Evolutionary conservation across 1,140 invertebrate species (phyloP).

Genomic region (Cotesia glomerata): DNA sequence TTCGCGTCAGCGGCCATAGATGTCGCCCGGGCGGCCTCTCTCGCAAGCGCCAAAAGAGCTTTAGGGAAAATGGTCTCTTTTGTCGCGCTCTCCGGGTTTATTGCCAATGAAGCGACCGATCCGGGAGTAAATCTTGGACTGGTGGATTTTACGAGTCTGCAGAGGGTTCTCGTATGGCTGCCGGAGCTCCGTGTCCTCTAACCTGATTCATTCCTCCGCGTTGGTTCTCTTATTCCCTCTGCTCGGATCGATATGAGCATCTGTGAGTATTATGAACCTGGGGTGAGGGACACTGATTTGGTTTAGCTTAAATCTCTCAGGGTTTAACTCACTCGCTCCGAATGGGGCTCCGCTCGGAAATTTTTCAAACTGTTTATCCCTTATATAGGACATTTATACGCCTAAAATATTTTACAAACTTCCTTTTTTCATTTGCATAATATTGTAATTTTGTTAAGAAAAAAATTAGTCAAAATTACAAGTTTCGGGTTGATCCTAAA

Average conservation of each 20-base stretch:
- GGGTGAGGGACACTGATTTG: slow-evolving; percentile 13
- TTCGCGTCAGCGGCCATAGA: too few relatives aligned
- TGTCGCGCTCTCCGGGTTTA: slow-evolving; percentile 19
- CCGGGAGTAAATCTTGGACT: slow-evolving; percentile 28
- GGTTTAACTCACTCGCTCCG: neutral
- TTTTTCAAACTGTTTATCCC: neutral
- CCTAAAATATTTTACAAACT: too few relatives aligned
- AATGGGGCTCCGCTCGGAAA: neutral
- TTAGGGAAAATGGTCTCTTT: neutral
- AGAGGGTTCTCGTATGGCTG: neutral
- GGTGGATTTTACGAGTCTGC: slow-evolving; percentile 26
- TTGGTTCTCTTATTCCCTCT: neutral
- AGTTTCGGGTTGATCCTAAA: too few relatives aligned
- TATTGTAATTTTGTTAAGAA: too few relatives aligned
- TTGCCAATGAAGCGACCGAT: slow-evolving; percentile 30
- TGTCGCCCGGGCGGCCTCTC: too few relatives aligned
- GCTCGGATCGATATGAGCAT: slow-evolving; percentile 19
- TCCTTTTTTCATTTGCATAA: neutral
- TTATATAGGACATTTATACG: neutral
- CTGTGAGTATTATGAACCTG: slow-evolving; percentile 6
- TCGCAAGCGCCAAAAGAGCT: too few relatives aligned
- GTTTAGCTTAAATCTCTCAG: slow-evolving; percentile 16
- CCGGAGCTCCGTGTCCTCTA: neutral
- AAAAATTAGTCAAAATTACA: too few relatives aligned
- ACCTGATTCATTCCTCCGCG: neutral